Percentiles rank a stretch among this genome's conserved stretches.
These are phyloP conservation scores for Antechinus flavipes DNA, from an alignment of 2,113 vertebrate genomes.

Conservation along the genomic window DNA sequence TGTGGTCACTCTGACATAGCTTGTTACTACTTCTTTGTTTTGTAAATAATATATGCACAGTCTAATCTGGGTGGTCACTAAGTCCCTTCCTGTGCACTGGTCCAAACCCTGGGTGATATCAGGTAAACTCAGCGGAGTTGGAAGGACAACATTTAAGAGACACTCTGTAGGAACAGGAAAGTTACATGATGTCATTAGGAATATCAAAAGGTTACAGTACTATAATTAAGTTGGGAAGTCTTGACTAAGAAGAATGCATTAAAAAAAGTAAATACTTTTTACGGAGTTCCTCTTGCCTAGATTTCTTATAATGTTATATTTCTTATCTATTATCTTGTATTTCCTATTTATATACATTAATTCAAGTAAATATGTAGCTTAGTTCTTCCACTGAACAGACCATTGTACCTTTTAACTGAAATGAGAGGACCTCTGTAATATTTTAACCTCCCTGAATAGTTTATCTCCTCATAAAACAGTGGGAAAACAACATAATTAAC, in stretches of 20 bases:
- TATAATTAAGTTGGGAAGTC: background rate
- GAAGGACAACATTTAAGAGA: background rate
- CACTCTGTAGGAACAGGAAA: background rate
- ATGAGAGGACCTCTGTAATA: slow-evolving; percentile 58
- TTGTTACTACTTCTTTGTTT: background rate
- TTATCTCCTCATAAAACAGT: slow-evolving; percentile 53
- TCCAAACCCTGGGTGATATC: background rate
- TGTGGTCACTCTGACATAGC: background rate
- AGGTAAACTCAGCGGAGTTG: background rate
- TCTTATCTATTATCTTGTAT: background rate
- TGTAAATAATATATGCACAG: background rate
- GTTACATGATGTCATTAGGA: background rate
- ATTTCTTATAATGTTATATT: background rate
- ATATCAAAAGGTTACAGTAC: background rate
- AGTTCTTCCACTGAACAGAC: slow-evolving; percentile 52
- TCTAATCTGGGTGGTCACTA: background rate
- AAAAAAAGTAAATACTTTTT: background rate
- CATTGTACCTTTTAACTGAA: slow-evolving; percentile 62
- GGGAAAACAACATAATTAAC: slow-evolving; percentile 58
- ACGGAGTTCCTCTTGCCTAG: background rate
- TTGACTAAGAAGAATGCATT: background rate
- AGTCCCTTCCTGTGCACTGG: background rate
- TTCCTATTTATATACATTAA: slow-evolving; percentile 17
- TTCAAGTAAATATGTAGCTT: slow-evolving; percentile 58
- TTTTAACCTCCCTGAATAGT: slow-evolving; percentile 49